Percentiles rank a stretch among this genome's conserved stretches.
Conservation (phyloP, 1,140 invertebrate species). For the Bombus sylvicola region DNA sequence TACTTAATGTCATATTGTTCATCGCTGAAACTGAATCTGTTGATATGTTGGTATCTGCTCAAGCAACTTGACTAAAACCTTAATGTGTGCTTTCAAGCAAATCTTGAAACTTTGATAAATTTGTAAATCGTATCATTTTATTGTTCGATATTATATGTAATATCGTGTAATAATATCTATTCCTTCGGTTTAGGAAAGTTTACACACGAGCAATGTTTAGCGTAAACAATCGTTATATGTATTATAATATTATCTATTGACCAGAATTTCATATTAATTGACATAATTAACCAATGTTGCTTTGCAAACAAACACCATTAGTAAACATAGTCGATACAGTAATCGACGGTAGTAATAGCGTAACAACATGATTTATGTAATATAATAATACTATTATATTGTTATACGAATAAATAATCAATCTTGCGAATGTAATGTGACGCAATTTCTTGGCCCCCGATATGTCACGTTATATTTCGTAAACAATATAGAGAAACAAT, state of each 20-base stretch:
- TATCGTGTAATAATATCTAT: neutral
- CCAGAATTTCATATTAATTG: neutral
- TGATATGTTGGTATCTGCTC: neutral
- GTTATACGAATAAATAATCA: neutral
- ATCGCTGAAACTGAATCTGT: neutral
- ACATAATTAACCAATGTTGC: neutral
- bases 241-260: neutral
- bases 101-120: neutral
- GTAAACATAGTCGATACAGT: neutral
- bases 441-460: neutral
- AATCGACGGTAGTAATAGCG: neutral
- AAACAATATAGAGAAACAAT: neutral
- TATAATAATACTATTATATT: neutral
- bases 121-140: neutral
- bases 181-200: neutral
- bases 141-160: neutral
- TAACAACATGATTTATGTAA: neutral
- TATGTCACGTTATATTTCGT: neutral
- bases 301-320: neutral
- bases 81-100: neutral
- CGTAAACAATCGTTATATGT: neutral
- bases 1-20: neutral
- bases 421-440: neutral
- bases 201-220: neutral
- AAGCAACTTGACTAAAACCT: neutral